Evolutionary conservation across 2,888 invertebrate genomes (phyloP).

Genomic region (Iselma pallidipennis): DNA sequence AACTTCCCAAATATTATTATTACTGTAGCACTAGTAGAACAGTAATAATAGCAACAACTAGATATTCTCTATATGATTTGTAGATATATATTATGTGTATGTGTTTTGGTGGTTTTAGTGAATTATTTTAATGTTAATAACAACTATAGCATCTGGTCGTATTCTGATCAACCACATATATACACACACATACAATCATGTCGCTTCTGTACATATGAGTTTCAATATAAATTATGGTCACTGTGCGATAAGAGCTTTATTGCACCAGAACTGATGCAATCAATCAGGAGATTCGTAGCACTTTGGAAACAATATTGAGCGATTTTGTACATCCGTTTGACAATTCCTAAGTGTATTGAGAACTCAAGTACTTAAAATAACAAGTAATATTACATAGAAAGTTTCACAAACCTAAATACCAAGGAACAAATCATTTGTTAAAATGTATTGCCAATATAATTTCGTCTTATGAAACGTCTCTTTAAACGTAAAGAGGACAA

Average conservation of each 20-base stretch:
- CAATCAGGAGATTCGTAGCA: background rate
- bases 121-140: constrained; percentile 28
- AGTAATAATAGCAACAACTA: background rate
- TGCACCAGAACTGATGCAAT: background rate
- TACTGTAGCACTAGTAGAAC: background rate
- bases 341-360: no score
- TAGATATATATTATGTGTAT: background rate
- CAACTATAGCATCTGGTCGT: constrained; percentile 17
- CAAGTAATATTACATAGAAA: no score
- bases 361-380: no score
- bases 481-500: no score
- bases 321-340: no score
- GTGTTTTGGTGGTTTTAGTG: background rate
- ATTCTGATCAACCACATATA: constrained; percentile 3
- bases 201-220: background rate
- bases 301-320: no score
- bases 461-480: no score
- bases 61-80: background rate
- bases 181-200: background rate
- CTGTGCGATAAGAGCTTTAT: background rate
- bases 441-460: no score
- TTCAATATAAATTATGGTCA: background rate
- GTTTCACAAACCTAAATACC: no score
- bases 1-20: background rate
- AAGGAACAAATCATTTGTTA: no score